phyloP scores from a whole-genome alignment of 2,888 invertebrate genomes.

The Cryptosula pallasiana region DNA sequence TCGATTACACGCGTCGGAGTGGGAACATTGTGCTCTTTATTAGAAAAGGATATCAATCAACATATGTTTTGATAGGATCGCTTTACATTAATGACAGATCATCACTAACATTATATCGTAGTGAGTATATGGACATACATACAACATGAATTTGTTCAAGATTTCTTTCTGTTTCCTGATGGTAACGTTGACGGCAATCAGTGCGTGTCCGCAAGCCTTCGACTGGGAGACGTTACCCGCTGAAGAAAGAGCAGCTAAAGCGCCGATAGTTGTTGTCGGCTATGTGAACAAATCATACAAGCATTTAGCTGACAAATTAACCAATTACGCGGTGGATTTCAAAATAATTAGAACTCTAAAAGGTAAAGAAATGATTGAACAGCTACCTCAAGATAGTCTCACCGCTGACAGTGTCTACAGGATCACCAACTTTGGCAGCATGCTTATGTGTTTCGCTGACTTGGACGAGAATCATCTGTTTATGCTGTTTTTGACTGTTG shows the following conservation, averaged over 20 bases:
- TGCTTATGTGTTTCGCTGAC: conserved; percentile 20
- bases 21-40: too few relatives aligned
- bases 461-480: conserved; percentile 15
- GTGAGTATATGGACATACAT: too few relatives aligned
- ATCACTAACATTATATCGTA: too few relatives aligned
- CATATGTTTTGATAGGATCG: too few relatives aligned
- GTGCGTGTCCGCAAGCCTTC: conserved; percentile 13
- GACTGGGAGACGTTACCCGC: conserved; percentile 19
- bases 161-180: too few relatives aligned
- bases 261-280: conserved; percentile 20
- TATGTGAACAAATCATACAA: conserved; percentile 20
- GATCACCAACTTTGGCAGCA: conserved; percentile 22
- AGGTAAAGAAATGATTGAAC: not conserved
- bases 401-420: not conserved
- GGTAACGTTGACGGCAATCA: not conserved
- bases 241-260: conserved; percentile 19
- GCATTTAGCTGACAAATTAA: not conserved
- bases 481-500: conserved; percentile 3
- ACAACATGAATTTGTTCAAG: too few relatives aligned
- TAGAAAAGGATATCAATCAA: too few relatives aligned
- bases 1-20: too few relatives aligned
- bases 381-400: not conserved
- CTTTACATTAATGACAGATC: too few relatives aligned
- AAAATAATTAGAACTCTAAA: conserved; percentile 6
- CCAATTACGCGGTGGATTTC: conserved; percentile 22